Conservation (phyloP, 2,888 invertebrate species). For the Xanthorhoe spadicearia region DNA sequence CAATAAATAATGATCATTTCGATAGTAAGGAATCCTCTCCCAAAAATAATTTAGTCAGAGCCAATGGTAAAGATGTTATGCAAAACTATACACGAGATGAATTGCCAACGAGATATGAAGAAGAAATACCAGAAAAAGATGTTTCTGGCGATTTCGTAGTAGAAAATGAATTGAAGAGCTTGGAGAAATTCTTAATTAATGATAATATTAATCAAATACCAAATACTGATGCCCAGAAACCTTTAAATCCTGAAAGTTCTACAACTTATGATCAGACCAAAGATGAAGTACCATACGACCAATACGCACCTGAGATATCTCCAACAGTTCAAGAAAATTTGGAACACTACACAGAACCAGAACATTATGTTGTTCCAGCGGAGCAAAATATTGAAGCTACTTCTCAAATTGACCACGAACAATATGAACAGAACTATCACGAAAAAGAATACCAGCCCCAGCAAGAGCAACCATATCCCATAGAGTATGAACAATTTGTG, state of each 20-base stretch:
- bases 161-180: slow-evolving; percentile 25
- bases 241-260: slow-evolving; percentile 18
- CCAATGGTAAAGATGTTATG: slow-evolving; percentile 11
- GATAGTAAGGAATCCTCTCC: slow-evolving; percentile 8
- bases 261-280: slow-evolving; percentile 15
- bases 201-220: slow-evolving; percentile 23
- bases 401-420: slow-evolving; percentile 18
- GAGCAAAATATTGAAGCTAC: slow-evolving; percentile 22
- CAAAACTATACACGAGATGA: slow-evolving; percentile 26
- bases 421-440: slow-evolving; percentile 31
- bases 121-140: slow-evolving; percentile 55
- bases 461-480: slow-evolving; percentile 17
- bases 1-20: slow-evolving; percentile 21
- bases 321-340: not conserved
- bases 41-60: slow-evolving; percentile 7
- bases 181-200: slow-evolving; percentile 28
- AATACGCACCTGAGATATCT: slow-evolving; percentile 8
- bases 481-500: slow-evolving; percentile 32
- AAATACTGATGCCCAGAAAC: slow-evolving; percentile 7
- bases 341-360: slow-evolving; percentile 11
- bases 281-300: slow-evolving; percentile 18
- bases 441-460: slow-evolving; percentile 27
- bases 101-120: slow-evolving; percentile 34
- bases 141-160: slow-evolving; percentile 31
- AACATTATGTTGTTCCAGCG: slow-evolving; percentile 13